Conservation (phyloP, 2,113 vertebrate species). For the Barbus barbus region DNA sequence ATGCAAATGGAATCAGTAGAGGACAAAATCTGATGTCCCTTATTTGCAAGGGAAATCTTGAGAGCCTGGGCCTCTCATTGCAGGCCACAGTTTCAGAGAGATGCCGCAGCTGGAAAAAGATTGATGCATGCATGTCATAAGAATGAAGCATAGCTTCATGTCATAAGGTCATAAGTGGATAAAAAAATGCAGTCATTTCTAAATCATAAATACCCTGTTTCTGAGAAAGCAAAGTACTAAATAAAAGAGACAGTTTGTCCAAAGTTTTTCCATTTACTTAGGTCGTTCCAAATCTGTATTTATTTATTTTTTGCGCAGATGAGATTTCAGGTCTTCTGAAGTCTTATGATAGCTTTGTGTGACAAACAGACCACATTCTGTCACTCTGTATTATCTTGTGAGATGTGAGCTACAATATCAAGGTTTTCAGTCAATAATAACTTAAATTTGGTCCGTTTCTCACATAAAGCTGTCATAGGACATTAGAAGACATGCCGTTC, state of each 20-base stretch:
- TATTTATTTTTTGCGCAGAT: too few relatives aligned
- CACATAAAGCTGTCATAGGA: too few relatives aligned
- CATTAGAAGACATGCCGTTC: too few relatives aligned
- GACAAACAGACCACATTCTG: not conserved
- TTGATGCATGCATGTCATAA: not conserved
- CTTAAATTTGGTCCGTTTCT: too few relatives aligned
- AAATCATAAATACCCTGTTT: not conserved
- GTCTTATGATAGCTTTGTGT: not conserved
- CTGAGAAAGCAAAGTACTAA: too few relatives aligned
- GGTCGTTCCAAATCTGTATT: too few relatives aligned
- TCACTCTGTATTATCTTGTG: not conserved
- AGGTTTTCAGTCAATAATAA: not conserved
- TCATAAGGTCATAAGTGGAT: not conserved
- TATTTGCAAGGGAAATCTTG: conserved; percentile 3
- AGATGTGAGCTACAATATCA: not conserved
- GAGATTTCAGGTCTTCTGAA: too few relatives aligned
- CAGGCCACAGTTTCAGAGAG: not conserved
- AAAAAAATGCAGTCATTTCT: not conserved
- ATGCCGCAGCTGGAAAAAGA: not conserved
- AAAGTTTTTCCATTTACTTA: too few relatives aligned
- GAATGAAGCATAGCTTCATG: conserved; percentile 34
- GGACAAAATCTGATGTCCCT: conserved; percentile 11
- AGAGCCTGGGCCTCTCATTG: not conserved
- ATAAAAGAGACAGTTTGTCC: too few relatives aligned
- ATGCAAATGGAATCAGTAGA: not conserved